Conservation (phyloP, 2,888 invertebrate species). For the Pseudoips prasinana region DNA sequence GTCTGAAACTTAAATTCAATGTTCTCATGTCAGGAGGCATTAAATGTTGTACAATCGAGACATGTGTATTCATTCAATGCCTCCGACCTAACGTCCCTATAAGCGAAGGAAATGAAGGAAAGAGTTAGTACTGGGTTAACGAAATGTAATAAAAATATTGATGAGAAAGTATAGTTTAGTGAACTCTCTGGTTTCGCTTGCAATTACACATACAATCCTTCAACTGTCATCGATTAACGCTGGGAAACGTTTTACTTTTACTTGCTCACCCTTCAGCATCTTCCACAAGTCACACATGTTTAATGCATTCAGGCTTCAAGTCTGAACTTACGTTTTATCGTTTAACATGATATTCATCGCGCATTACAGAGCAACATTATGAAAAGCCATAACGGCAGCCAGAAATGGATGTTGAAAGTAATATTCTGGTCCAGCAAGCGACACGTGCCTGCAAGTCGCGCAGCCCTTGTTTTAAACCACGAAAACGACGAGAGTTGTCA, state of each 20-base stretch:
- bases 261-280: conserved; percentile 18
- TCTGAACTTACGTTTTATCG: conserved; percentile 4
- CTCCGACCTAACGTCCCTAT: too few species aligned
- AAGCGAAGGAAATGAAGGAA: too few species aligned
- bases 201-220: too few species aligned
- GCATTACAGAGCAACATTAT: background rate
- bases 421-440: conserved; percentile 12
- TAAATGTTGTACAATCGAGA: too few species aligned
- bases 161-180: too few species aligned
- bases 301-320: conserved; percentile 33
- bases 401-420: conserved; percentile 18
- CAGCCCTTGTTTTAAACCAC: conserved; percentile 44
- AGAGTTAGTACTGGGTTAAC: too few species aligned
- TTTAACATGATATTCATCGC: conserved; percentile 5
- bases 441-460: conserved; percentile 29
- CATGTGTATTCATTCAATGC: too few species aligned
- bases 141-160: too few species aligned
- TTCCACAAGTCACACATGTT: conserved; percentile 33
- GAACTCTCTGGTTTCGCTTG: too few species aligned
- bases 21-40: too few species aligned
- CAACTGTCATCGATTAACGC: too few species aligned
- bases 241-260: conserved; percentile 15
- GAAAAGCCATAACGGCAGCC: background rate
- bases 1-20: too few species aligned
- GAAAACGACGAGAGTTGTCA: conserved; percentile 73